Evolutionary conservation across 2,797 vertebrate genomes (phyloP).

Genomic region (Spea hammondii): DNA sequence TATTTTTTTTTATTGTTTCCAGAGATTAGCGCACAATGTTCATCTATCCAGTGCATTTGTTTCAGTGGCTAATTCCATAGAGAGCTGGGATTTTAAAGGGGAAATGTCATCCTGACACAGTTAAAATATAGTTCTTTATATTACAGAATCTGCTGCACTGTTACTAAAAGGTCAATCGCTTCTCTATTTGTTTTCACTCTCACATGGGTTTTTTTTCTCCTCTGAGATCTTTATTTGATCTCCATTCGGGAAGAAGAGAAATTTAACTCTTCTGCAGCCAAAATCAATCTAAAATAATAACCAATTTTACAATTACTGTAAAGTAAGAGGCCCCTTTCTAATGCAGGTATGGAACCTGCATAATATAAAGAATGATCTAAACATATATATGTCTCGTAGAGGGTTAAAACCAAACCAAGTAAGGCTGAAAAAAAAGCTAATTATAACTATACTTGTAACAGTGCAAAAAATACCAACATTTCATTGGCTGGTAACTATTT

Average conservation of each 20-base stretch:
- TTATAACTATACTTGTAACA: too few species aligned
- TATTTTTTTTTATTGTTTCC: slow-evolving; percentile 56
- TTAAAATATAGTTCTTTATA: slow-evolving; percentile 24
- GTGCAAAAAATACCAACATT: too few species aligned
- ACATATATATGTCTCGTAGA: too few species aligned
- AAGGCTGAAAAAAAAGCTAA: too few species aligned
- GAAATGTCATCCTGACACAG: slow-evolving; percentile 41
- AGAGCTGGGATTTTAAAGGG: slow-evolving; percentile 39
- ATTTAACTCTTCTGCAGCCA: not conserved
- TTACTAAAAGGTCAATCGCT: slow-evolving; percentile 24
- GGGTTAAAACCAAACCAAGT: too few species aligned
- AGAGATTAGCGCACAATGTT: slow-evolving; percentile 44
- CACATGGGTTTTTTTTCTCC: not conserved
- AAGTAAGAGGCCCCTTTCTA: too few species aligned
- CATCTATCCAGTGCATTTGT: slow-evolving; percentile 35
- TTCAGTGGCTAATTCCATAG: slow-evolving; percentile 26
- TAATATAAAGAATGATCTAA: too few species aligned
- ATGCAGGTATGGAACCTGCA: too few species aligned
- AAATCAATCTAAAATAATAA: too few species aligned
- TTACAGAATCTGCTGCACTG: not conserved
- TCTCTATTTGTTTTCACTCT: not conserved
- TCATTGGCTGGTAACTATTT: too few species aligned
- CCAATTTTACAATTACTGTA: too few species aligned
- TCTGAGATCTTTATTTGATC: not conserved
- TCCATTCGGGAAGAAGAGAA: not conserved